These are phyloP conservation scores for Clarias macrocephalus DNA, from an alignment of 2,113 vertebrate genomes.

Conservation along the genomic window DNA sequence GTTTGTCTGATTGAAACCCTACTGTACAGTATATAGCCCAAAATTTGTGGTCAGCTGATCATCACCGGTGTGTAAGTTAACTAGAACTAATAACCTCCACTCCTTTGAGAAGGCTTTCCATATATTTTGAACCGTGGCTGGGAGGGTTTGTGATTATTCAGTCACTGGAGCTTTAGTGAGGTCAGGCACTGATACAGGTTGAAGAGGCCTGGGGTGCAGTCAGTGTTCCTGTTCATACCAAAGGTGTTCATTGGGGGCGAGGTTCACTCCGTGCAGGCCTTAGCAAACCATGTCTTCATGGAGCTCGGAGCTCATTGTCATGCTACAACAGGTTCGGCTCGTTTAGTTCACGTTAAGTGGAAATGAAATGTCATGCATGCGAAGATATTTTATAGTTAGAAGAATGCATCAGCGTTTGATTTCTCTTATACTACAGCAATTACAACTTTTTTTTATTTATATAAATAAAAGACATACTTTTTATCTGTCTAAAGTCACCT, in stretches of 20 bases:
- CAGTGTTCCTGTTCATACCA: neutral
- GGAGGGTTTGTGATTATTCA: neutral
- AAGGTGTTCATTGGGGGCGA: neutral
- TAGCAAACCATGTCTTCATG: neutral
- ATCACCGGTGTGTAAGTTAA: neutral
- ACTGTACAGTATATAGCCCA: neutral
- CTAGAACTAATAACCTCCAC: neutral
- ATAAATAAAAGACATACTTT: neutral
- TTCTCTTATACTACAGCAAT: neutral
- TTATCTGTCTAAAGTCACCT: neutral
- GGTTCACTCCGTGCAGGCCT: neutral
- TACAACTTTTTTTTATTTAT: neutral
- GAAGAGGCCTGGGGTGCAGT: neutral
- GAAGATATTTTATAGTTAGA: neutral
- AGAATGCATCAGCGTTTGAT: neutral
- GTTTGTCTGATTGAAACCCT: neutral
- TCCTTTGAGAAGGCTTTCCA: neutral
- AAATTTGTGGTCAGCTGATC: neutral
- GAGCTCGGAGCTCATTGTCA: neutral
- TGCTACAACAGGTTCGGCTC: neutral
- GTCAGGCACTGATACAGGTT: neutral
- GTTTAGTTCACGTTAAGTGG: neutral
- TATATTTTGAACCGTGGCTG: neutral
- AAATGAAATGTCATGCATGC: neutral
- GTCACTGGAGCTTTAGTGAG: neutral